Base-by-base conservation (phyloP, 2,888 invertebrate species). In the Sminthurinus aureus region DNA sequence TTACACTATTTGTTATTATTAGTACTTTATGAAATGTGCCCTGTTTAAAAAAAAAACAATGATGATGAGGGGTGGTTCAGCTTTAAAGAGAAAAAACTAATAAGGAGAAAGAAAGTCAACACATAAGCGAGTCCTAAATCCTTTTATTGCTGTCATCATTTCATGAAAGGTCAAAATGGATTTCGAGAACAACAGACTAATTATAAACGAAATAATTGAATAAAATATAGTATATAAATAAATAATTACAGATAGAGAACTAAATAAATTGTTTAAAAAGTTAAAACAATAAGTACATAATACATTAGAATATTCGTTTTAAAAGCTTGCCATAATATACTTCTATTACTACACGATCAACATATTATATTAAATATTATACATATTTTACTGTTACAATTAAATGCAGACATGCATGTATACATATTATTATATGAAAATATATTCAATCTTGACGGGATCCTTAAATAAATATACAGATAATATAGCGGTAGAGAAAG, bases 401-500 rank as follows among this genome's bases (percentile, higher is more conserved):
- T 4, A 38, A 38, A 38, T 38, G 38, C 38, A 38, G 38, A 38
- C 38, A 38, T 38, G 1, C 38, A 38, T 4, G 6, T 6, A 38
- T 6, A 38, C 38, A 38, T 38, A 38, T 38, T 38, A 38, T 38
- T 38, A 38, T 38, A 38, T n/a, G 6, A 38, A 38, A 38, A 58
- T 58, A 58, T 18, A 58, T 58, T 58, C 58, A 76, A 76, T 76
- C 76, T 76, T 38, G 22, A 58, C 76, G 76, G 58, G 76, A 76
- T 76, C 58, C 76, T 76, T n/a, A 13, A 71, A 38, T 38, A 38
- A 38, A 38, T 38, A 6, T 38, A 38, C 38, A 38, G 38, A 38
- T 38, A 38, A 38, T 38, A 38, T 38, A 38, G 38, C 38, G 38
- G 38, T 38, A 38, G 38, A 38, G 6, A 38, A 38, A 38, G 6